phyloP scores from a whole-genome alignment of 1,140 invertebrate genomes.

The Cydia fagiglandana region DNA sequence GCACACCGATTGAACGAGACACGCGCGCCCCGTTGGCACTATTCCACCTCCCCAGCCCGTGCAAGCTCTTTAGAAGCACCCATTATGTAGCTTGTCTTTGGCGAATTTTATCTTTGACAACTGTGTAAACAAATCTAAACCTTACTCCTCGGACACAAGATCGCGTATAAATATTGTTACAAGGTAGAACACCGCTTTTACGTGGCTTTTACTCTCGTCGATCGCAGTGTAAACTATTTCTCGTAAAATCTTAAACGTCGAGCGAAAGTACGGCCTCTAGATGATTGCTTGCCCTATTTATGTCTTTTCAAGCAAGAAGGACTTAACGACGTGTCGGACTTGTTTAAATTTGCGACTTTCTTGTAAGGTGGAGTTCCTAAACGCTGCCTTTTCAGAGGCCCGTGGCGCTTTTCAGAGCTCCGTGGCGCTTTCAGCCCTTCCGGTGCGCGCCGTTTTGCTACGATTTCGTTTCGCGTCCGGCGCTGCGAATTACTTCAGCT shows the following conservation, averaged over 20 bases:
- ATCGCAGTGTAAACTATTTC: conserved; percentile 20
- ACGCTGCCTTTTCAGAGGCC: conserved; percentile 8
- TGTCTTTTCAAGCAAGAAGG: not conserved
- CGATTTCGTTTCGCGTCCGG: conserved; percentile 24
- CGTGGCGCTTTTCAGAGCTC: conserved; percentile 14
- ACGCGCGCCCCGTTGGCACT: not conserved
- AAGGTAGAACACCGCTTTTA: not conserved
- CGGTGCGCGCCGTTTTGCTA: conserved; percentile 14
- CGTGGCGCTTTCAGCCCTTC: conserved; percentile 6
- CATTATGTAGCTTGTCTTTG: conserved; percentile 20
- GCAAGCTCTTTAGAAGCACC: conserved; percentile 1
- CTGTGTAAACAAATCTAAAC: not conserved
- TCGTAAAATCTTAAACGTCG: conserved; percentile 25
- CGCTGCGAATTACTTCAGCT: conserved; percentile 27
- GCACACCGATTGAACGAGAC: not conserved
- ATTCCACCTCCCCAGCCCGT: conserved; percentile 1
- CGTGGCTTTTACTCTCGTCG: conserved; percentile 20
- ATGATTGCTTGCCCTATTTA: conserved; percentile 25
- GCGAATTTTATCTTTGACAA: conserved; percentile 1
- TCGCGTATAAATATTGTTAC: not conserved
- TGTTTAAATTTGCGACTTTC: not conserved
- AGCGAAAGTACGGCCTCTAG: conserved; percentile 22
- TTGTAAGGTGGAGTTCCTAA: not conserved
- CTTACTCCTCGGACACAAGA: not conserved
- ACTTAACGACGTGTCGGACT: not conserved